phyloP scores from a whole-genome alignment of 2,888 invertebrate species.

The Philopedon plagiatum region DNA sequence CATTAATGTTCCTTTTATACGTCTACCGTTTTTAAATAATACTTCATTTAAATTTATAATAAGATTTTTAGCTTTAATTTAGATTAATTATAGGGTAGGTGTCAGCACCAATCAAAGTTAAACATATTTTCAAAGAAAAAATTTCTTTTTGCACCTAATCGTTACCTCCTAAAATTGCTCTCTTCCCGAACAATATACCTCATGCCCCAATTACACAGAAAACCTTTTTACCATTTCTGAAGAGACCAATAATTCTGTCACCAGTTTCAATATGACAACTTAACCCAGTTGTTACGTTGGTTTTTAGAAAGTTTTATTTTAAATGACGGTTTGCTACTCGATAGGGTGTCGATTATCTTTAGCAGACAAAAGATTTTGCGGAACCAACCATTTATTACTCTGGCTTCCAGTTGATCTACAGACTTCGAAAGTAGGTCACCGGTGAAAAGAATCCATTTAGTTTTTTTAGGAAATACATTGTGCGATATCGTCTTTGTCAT shows the following conservation, averaged over 20 bases:
- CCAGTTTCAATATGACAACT: constrained; percentile 40
- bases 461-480: constrained; percentile 24
- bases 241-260: constrained; percentile 39
- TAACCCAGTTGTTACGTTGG: constrained; percentile 24
- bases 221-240: constrained; percentile 17
- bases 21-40: too few species aligned
- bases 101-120: too few species aligned
- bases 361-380: constrained; percentile 50
- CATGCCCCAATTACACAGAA: constrained; percentile 38
- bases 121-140: not conserved
- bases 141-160: not conserved
- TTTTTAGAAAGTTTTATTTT: constrained; percentile 38
- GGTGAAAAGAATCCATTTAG: constrained; percentile 21
- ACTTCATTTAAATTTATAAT: too few species aligned
- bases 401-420: constrained; percentile 48
- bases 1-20: too few species aligned
- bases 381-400: constrained; percentile 51
- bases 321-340: constrained; percentile 23
- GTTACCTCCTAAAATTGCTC: not conserved
- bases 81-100: too few species aligned
- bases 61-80: too few species aligned
- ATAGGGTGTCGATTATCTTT: constrained; percentile 49
- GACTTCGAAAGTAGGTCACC: constrained; percentile 46
- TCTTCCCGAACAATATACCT: not conserved
- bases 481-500: constrained; percentile 13